phyloP scores from a whole-genome alignment of 2,888 invertebrate species.

The Tipula helvola region DNA sequence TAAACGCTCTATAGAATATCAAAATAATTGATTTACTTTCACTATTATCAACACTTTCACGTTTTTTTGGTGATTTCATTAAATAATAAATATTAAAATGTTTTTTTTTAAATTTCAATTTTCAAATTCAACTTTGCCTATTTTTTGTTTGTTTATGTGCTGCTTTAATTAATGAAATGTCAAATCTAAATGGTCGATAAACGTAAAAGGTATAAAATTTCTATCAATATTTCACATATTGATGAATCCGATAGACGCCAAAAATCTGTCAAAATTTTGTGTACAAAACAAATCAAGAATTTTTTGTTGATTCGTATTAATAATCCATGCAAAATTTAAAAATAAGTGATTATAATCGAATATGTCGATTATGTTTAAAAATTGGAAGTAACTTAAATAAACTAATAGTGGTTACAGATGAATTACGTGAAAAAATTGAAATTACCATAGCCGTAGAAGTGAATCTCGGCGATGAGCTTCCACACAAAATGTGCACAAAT shows the following conservation, averaged over 20 bases:
- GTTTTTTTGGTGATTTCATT: background rate
- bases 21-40: background rate
- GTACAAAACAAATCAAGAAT: background rate
- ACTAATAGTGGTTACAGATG: background rate
- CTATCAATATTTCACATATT: background rate
- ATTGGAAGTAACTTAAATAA: background rate
- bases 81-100: background rate
- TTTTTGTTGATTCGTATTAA: background rate
- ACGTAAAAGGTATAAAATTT: background rate
- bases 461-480: background rate
- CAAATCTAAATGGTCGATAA: background rate
- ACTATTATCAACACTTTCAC: background rate
- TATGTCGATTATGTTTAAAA: constrained; percentile 6
- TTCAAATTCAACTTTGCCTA: background rate
- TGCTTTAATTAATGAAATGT: background rate
- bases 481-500: background rate
- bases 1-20: background rate
- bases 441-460: background rate
- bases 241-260: background rate
- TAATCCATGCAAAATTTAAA: background rate
- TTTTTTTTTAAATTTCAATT: background rate
- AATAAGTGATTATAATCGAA: constrained; percentile 6
- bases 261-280: background rate
- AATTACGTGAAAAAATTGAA: background rate
- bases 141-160: background rate